Percentiles rank a stretch among this genome's conserved stretches.
phyloP scores from a whole-genome alignment of 2,113 vertebrate genomes.

The Reinhardtius hippoglossoides region DNA sequence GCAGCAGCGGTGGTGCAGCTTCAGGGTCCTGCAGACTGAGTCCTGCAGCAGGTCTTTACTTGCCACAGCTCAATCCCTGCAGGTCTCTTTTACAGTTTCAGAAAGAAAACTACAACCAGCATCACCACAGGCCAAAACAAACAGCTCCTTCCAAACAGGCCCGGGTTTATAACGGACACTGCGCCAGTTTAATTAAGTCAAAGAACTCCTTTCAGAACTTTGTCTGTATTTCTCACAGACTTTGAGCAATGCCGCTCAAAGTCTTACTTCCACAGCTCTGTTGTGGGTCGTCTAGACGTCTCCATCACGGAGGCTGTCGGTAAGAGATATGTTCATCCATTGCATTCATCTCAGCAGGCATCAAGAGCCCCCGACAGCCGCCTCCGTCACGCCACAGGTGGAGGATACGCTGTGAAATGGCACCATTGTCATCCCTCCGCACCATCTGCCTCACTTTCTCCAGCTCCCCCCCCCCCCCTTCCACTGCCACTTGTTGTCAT shows the following conservation, averaged over 20 bases:
- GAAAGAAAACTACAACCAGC: too few species aligned
- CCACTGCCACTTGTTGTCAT: constrained; percentile 50
- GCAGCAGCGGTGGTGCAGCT: too few species aligned
- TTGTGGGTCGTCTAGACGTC: constrained; percentile 52
- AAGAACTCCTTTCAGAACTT: background rate
- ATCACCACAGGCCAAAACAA: too few species aligned
- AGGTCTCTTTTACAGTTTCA: too few species aligned
- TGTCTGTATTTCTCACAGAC: background rate
- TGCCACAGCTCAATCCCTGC: too few species aligned
- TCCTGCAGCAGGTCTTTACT: too few species aligned
- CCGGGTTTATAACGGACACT: too few species aligned
- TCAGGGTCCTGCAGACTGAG: too few species aligned
- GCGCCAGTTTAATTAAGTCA: too few species aligned
- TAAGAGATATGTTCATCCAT: constrained; percentile 63
- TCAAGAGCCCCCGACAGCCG: constrained; percentile 61
- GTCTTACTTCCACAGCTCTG: too few species aligned
- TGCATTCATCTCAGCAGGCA: constrained; percentile 61
- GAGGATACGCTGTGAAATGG: constrained; percentile 74
- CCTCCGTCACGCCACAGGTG: constrained; percentile 77
- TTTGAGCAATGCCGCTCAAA: background rate
- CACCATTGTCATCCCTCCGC: constrained; percentile 64
- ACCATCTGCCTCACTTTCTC: constrained; percentile 72
- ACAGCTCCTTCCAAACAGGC: too few species aligned
- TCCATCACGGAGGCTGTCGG: constrained; percentile 63
- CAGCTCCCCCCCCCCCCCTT: constrained; percentile 8